Base-by-base conservation (phyloP, 2,888 invertebrate genomes). In the Melinaea marsaeus region DNA sequence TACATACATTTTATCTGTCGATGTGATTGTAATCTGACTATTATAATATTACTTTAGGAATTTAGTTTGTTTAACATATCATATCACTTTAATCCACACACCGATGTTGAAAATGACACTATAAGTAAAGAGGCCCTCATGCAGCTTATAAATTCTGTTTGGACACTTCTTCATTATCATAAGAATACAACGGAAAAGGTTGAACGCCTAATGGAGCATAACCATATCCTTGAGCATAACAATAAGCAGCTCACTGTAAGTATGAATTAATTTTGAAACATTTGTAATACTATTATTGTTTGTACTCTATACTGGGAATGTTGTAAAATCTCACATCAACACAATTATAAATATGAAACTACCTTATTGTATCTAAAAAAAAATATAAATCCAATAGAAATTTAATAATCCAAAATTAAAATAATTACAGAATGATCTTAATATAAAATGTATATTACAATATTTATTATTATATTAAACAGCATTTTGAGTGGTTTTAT, bases 191-290 rank as follows among this genome's bases (percentile, higher is more conserved):
- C 76, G 22, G 79, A 83, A 65, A 89, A 88, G 68, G 71, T 73
- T 46, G 80, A 85, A 35, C 71, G 69, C 64, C 74, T 89, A 63
- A 67, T 75, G 55, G 89, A 89, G 71, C 81, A 84, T 69, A 87
- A 86, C 70, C 84, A 85, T 70, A 74, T 83, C 57, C 75, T 88
- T 65, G 86, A 86, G 68, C 80, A 84, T 58, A 85, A 75, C 62
- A 90, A 85, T 71, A 89, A 85, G 68, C 84, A 85, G 63, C 74
- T 90, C 33, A 84, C 84, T 76, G 90, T 90, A 77, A 72, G 87
- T 70, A 63, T 32, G 22, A 32, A 6, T 51, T 32, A 51, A 51
- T 51, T 51, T 51, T 51, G 32, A 32, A 7, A 9, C 11, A 11
- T 7, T 22, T 22, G 11, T n/a, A 11, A 46, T 13, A 13, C n/a